Conservation (phyloP, 2,888 invertebrate species). For the Ormyrus labotus region DNA sequence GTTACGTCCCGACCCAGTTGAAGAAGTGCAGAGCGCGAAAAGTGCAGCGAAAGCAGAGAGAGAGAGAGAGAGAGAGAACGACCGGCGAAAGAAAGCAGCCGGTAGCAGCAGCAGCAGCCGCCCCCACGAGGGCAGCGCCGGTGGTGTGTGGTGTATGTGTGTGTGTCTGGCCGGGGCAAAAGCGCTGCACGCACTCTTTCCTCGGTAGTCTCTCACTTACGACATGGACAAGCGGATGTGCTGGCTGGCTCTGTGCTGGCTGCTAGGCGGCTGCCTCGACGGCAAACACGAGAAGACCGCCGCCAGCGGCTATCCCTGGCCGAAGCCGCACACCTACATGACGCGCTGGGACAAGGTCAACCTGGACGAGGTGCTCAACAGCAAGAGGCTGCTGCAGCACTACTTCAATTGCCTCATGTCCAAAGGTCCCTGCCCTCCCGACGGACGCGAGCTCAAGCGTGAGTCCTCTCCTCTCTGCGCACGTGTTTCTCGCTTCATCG, state of each 20-base stretch:
- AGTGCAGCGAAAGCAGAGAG: too few species aligned
- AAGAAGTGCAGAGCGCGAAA: too few species aligned
- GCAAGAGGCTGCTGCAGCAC: constrained; percentile 82
- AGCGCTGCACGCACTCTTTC: constrained; percentile 35
- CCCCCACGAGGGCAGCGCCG: background rate
- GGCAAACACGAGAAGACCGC: constrained; percentile 7
- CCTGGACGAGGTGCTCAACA: constrained; percentile 82
- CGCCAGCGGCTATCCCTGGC: constrained; percentile 56
- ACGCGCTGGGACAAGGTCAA: constrained; percentile 84
- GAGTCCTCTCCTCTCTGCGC: constrained; percentile 75
- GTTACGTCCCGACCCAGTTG: too few species aligned
- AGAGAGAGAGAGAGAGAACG: constrained; percentile 1
- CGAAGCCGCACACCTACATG: constrained; percentile 70
- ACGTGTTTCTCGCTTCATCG: background rate
- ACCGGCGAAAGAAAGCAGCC: background rate
- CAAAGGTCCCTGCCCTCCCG: constrained; percentile 83
- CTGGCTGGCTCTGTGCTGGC: constrained; percentile 57
- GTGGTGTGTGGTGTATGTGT: too few species aligned
- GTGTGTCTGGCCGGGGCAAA: background rate
- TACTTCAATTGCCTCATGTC: constrained; percentile 84
- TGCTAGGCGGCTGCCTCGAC: constrained; percentile 54
- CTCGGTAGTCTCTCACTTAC: constrained; percentile 10
- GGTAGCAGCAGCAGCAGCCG: background rate
- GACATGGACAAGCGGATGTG: constrained; percentile 57
- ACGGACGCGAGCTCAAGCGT: constrained; percentile 85